Evolutionary conservation across 2,113 vertebrate genomes (phyloP), one percentile per base, ranked within the genome.

Genomic region (Scalopus aquaticus): DNA sequence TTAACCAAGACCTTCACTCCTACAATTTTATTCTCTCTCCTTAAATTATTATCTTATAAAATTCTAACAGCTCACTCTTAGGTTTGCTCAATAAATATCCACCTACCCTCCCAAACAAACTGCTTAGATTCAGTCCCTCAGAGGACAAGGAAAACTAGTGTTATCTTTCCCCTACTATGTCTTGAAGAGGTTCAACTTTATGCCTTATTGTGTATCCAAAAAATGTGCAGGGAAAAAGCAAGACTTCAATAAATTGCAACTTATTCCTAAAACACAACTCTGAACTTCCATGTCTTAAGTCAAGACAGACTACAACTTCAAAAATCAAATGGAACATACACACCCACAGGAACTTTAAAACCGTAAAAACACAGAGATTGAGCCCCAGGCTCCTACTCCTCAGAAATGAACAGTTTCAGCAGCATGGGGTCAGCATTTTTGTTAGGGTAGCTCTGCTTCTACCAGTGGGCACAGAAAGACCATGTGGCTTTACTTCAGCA

Each of bases 181-280:
- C 67, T 90, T 60, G 10, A 42, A 78, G 83, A 74, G 2, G 2
- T 60, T 9, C 5, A 8, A 11, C 54, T 77, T 90, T 80, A 22
- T 70, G 81, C 30, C 88, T 85, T 70, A 62, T 67, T 86, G 2
- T 44, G 3, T 78, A 51, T 51, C 37, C 16, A 82, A 76, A 76
- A 67, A 70, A 35, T 7, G 10, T 65, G 4, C 10, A 56, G 17
- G 26, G 4, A 74, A 89, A 94, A 88, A 42, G 11, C 2, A 69
- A 96, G 39, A 0, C 37, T 93, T 88, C 17, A 19, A 42, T 67
- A 65, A 58, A 73, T 24, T 64, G 3, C 46, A 64, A 51, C 74
- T 83, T 82, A 93, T 89, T 89, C 76, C 62, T 70, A 46, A 83
- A 92, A 80, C 64, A 60, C 44, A 93, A 46, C 6, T 54, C 24